Evolutionary conservation across 2,797 vertebrate genomes (phyloP).

Genomic region (Liparis tanakae): DNA sequence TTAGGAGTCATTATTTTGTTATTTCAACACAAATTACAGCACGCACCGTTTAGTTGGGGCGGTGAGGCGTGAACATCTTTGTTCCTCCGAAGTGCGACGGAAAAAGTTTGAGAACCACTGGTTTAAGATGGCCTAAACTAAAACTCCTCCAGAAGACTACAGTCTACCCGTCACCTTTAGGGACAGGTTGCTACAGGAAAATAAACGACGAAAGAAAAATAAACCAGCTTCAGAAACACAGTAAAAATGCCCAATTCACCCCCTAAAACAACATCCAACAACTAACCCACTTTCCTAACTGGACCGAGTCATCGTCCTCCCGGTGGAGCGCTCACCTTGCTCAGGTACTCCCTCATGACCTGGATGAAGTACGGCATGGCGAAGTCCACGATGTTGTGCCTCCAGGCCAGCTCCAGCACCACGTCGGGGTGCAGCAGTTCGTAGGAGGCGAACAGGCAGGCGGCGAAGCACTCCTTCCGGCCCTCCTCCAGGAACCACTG

Average conservation of each 20-base stretch:
- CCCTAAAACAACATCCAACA: background rate
- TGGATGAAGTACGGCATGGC: slow-evolving; percentile 95
- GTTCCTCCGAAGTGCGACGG: no score
- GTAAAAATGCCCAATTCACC: slow-evolving; percentile 4
- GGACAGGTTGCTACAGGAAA: slow-evolving; percentile 38
- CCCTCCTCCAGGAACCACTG: slow-evolving; percentile 93
- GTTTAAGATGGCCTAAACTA: background rate
- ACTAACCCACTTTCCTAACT: background rate
- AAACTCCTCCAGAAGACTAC: slow-evolving; percentile 21
- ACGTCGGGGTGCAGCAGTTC: slow-evolving; percentile 90
- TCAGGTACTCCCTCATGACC: slow-evolving; percentile 92
- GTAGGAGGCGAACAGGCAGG: slow-evolving; percentile 91
- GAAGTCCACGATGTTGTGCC: slow-evolving; percentile 90
- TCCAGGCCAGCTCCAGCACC: slow-evolving; percentile 92
- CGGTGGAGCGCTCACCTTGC: slow-evolving; percentile 83
- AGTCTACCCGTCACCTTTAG: slow-evolving; percentile 29
- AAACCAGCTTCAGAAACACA: slow-evolving; percentile 9
- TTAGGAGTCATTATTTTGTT: no score
- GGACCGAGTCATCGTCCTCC: background rate
- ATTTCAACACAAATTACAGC: no score
- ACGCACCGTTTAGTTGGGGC: no score
- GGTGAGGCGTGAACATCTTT: no score
- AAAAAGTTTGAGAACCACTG: no score
- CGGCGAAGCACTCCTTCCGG: slow-evolving; percentile 89
- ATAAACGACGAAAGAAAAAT: slow-evolving; percentile 37